A percentile compares a stretch with the other conserved stretches of the same genome.
Conservation (phyloP, 2,888 invertebrate genomes). For the Xestobium rufovillosum region DNA sequence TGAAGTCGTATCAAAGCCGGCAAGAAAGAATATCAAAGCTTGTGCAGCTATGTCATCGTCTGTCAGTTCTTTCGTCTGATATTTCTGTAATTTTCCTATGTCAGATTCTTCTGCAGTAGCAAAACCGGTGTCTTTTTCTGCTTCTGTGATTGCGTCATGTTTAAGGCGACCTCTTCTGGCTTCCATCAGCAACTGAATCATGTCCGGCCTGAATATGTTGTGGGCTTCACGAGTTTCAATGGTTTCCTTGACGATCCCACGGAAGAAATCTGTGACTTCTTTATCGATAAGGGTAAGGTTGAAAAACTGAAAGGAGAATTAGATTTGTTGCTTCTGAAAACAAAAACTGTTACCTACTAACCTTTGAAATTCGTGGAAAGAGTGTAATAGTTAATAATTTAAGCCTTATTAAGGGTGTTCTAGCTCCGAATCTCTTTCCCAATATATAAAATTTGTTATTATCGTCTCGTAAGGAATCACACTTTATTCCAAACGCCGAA, state of each 20-base stretch:
- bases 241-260: conserved; percentile 39
- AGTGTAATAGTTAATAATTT: too few species aligned
- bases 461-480: conserved; percentile 48
- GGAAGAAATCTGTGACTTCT: conserved; percentile 39
- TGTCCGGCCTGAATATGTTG: conserved; percentile 47
- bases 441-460: conserved; percentile 49
- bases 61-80: conserved; percentile 17
- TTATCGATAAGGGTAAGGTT: conserved; percentile 34
- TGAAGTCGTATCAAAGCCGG: conserved; percentile 46
- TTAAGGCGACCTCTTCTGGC: conserved; percentile 40
- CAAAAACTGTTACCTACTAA: too few species aligned
- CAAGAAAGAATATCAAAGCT: conserved; percentile 46
- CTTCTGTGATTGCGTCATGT: conserved; percentile 24
- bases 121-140: conserved; percentile 18
- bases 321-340: too few species aligned
- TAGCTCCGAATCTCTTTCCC: conserved; percentile 32
- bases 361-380: too few species aligned
- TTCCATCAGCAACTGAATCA: conserved; percentile 50
- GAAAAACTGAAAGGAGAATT: conserved; percentile 28
- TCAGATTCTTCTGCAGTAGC: conserved; percentile 22
- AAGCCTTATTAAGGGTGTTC: too few species aligned
- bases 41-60: conserved; percentile 52
- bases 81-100: conserved; percentile 16
- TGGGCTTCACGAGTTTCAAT: conserved; percentile 35
- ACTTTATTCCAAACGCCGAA: conserved; percentile 49